Percentiles rank a stretch among this genome's conserved stretches.
Evolutionary conservation across 2,797 vertebrate species (phyloP).

Genomic region (Threskiornis aethiopicus): DNA sequence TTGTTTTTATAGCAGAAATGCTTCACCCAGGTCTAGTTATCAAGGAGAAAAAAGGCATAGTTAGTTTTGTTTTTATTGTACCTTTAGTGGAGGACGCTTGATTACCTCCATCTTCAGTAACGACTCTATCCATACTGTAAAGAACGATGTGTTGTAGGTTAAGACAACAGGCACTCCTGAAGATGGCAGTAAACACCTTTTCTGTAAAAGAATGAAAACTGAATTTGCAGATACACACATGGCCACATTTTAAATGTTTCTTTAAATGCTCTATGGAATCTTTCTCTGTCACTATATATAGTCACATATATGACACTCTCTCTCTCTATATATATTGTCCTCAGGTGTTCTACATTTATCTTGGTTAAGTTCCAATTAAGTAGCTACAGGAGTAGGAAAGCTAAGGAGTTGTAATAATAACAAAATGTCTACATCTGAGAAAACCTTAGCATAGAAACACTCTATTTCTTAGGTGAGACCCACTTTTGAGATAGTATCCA

Average conservation of each 20-base stretch:
- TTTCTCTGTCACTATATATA: not conserved
- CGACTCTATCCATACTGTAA: not conserved
- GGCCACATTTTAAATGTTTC: not conserved
- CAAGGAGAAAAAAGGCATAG: not conserved
- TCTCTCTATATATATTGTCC: not conserved
- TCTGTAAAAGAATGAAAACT: not conserved
- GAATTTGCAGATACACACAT: not conserved
- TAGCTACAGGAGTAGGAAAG: not conserved
- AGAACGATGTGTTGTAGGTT: not conserved
- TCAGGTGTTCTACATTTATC: not conserved
- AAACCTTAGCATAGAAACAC: not conserved
- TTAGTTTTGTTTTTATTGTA: not conserved
- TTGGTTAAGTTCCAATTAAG: not conserved
- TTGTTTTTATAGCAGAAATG: not conserved
- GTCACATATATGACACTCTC: not conserved
- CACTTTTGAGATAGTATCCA: not conserved
- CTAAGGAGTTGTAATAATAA: not conserved
- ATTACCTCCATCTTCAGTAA: not conserved
- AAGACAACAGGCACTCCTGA: not conserved
- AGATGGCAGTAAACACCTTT: slow-evolving; percentile 53
- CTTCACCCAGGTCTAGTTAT: not conserved
- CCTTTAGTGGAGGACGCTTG: not conserved
- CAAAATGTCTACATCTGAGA: not conserved
- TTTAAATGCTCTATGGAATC: not conserved
- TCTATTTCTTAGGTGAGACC: not conserved